Evolutionary conservation across 1,140 invertebrate genomes (phyloP).

Genomic region (Ips typographus): DNA sequence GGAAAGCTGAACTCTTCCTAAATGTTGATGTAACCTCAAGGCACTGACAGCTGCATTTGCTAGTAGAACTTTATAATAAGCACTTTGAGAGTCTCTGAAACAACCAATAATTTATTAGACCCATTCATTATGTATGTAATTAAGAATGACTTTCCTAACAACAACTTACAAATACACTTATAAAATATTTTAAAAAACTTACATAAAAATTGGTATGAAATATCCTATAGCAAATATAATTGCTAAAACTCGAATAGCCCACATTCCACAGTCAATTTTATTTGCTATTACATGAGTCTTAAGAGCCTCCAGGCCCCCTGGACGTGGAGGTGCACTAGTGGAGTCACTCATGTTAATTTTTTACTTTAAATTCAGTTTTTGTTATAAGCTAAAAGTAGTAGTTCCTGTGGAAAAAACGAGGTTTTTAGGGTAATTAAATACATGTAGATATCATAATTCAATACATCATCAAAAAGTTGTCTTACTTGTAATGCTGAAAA

Average conservation of each 20-base stretch:
- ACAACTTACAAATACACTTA: not conserved
- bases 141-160: not conserved
- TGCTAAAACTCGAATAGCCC: slow-evolving; percentile 79
- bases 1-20: slow-evolving; percentile 78
- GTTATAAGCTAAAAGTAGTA: too few relatives aligned
- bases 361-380: too few relatives aligned
- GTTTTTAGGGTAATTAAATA: too few relatives aligned
- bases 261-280: slow-evolving; percentile 82
- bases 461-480: too few relatives aligned
- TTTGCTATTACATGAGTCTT: slow-evolving; percentile 74
- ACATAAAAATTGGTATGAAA: slow-evolving; percentile 88
- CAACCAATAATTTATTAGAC: not conserved
- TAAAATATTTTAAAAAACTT: slow-evolving; percentile 48
- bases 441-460: too few relatives aligned
- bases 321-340: slow-evolving; percentile 20
- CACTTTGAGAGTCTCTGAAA: slow-evolving; percentile 61
- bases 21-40: slow-evolving; percentile 87
- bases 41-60: slow-evolving; percentile 92
- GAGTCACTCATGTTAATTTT: slow-evolving; percentile 7
- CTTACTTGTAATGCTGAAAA: too few relatives aligned
- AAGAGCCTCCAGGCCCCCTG: slow-evolving; percentile 55
- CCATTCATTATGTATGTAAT: not conserved
- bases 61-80: slow-evolving; percentile 88
- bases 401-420: too few relatives aligned
- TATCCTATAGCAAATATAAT: slow-evolving; percentile 82